Base-by-base conservation (phyloP, 2,888 invertebrate genomes). In the Trimorus sp. region DNA sequence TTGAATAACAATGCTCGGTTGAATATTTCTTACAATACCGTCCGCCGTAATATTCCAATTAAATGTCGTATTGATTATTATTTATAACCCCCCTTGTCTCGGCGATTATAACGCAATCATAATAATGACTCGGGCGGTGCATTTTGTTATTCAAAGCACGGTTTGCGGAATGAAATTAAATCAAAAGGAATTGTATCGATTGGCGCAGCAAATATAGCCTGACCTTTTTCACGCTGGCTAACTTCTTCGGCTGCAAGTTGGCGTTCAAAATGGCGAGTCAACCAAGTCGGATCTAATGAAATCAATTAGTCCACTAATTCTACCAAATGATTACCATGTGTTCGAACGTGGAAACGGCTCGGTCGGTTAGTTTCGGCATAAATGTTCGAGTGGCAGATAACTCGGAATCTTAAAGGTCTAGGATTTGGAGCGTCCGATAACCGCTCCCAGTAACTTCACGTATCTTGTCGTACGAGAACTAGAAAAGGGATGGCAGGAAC, bases 341-440 rank as follows among this genome's bases (percentile, higher is more conserved):
- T 79, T 83, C 66, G 68, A 71, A 79, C 37, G 79, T 63, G 59
- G 70, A 66, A 79, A 75, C 56, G 53, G 65, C 59, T 65, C 51
- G 69, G 63, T 88, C 87, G 85, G 84, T 70, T 83, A 79, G 87
- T 88, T 89, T 89, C 87, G 87, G 88, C 89, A 88, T 89, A 87
- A 87, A 90, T 89, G 86, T 86, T 87, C 83, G 85, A 84, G 85
- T 85, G 85, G 85, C 86, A 88, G 89, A 89, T 89, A 88, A 88
- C 77, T 87, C 81, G 84, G 86, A 88, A 87, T 89, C 87, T 88
- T 88, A 85, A 87, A 87, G 87, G 88, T 86, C 87, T 78, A 85
- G 84, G 86, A 80, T 84, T 84, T 84, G 85, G 87, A 86, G 86
- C 86, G 88, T 87, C 89, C 88, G 90, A 90, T 90, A 90, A 89